phyloP scores from a whole-genome alignment of 2,888 invertebrate species.

The Unio delphinus region DNA sequence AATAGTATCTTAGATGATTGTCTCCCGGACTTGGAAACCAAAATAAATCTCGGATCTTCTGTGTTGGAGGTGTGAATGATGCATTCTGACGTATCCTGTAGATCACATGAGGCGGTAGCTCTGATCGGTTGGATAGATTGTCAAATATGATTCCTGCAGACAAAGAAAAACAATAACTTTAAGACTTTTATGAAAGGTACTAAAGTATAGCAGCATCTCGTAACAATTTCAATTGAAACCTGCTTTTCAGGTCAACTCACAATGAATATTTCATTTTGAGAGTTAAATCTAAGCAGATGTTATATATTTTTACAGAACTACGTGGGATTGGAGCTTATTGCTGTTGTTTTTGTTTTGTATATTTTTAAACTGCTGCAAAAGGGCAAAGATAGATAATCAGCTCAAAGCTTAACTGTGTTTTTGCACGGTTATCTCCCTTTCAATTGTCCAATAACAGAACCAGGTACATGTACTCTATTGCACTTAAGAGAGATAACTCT shows the following conservation, averaged over 20 bases:
- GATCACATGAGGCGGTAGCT: slow-evolving; percentile 69
- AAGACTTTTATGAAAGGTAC: too few relatives aligned
- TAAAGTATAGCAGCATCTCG: background rate
- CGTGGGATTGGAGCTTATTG: too few relatives aligned
- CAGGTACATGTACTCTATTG: too few relatives aligned
- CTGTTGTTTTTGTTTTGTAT: too few relatives aligned
- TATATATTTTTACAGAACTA: too few relatives aligned
- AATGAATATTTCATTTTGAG: background rate
- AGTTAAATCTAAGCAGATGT: background rate
- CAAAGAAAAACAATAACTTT: background rate
- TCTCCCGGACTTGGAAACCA: slow-evolving; percentile 72
- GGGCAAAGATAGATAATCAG: too few relatives aligned
- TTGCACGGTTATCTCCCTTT: too few relatives aligned
- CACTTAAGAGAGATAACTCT: too few relatives aligned
- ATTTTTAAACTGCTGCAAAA: too few relatives aligned
- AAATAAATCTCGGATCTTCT: slow-evolving; percentile 65
- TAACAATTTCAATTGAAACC: background rate
- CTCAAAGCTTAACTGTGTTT: too few relatives aligned
- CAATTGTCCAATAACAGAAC: too few relatives aligned
- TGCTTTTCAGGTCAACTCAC: background rate
- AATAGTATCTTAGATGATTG: slow-evolving; percentile 70
- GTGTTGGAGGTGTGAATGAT: slow-evolving; percentile 69
- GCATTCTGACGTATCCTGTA: slow-evolving; percentile 73
- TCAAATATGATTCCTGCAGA: slow-evolving; percentile 69
- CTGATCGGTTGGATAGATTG: slow-evolving; percentile 61